Evolutionary conservation across 2,888 invertebrate genomes (phyloP).

Genomic region (Apocheima hispidaria): DNA sequence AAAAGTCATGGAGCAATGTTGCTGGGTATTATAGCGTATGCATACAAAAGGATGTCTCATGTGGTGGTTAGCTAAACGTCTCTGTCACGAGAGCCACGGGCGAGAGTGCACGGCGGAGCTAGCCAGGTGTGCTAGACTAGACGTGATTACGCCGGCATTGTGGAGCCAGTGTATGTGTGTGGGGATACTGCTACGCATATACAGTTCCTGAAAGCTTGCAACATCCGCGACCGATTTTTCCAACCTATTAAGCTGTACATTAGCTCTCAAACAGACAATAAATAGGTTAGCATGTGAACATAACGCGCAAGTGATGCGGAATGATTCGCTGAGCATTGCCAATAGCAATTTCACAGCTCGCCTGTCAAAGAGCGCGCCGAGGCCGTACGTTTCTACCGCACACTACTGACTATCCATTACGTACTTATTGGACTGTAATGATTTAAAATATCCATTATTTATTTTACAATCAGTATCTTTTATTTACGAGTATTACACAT

Average conservation of each 20-base stretch:
- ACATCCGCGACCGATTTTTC: background rate
- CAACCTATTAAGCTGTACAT: slow-evolving; percentile 16
- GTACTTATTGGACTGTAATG: background rate
- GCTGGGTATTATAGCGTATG: too few species aligned
- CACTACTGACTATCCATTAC: background rate
- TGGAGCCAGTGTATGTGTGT: too few species aligned
- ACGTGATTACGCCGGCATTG: too few species aligned
- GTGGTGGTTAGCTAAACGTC: too few species aligned
- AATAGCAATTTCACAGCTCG: slow-evolving; percentile 40
- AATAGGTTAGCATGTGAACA: slow-evolving; percentile 25
- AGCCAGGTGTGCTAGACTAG: too few species aligned
- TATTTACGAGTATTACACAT: too few species aligned
- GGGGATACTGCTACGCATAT: too few species aligned
- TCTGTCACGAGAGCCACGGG: too few species aligned
- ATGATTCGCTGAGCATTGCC: slow-evolving; percentile 38
- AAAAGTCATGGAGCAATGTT: too few species aligned
- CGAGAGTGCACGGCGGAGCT: too few species aligned
- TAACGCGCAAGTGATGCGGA: slow-evolving; percentile 36
- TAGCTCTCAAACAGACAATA: slow-evolving; percentile 10
- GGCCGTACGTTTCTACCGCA: background rate
- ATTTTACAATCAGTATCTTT: background rate
- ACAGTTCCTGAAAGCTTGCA: too few species aligned
- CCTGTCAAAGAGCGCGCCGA: slow-evolving; percentile 37
- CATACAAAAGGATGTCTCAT: too few species aligned
- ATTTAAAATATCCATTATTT: background rate